Base-by-base conservation (phyloP, 64 coral and sea anemone genomes). In the Actinia equina region DNA sequence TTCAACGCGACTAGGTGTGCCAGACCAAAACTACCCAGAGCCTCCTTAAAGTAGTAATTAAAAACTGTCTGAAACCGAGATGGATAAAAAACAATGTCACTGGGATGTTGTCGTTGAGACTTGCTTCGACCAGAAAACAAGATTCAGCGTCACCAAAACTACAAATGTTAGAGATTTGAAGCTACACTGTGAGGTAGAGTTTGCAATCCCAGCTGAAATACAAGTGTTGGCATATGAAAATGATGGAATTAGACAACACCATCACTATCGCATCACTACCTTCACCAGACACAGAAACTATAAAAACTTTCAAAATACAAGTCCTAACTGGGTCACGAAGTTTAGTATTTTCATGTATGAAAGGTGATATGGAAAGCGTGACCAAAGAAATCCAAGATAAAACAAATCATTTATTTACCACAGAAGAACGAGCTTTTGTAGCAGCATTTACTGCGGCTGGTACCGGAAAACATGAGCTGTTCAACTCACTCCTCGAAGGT, bases 281-380 rank as follows among this genome's bases (percentile, higher is more conserved):
- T 74, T 74, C 69, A 14, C 10, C 27, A 37, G n/a, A 74, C n/a
- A n/a, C n/a, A n/a, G n/a, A n/a, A 30, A 37, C 9, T 74, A 74
- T 14, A 74, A 74, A 37, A 74, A 74, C 69, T 6, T 42, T 74
- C 7, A 26, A 41, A 30, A 9, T 74, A 30, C 69, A 74, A 12
- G 81, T 84, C 6, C 45, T 69, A 41, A 44, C 82, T 45, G 69
- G 81, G 88, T 77, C 64, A 71, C 46, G 84, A 56, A 84, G 84
- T 59, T 89, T 89, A n/a, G 63, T 84, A 43, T 77, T 23, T 52
- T 55, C 88, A n/a, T 89, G 88, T 43, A 84, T 59, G 62, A 89
- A 89, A 76, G 88, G 88, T 14, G 88, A 89, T 54, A 84, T 54
- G 11, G 17, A 84, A 76, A 81, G 81, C 70, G 52, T 84, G 1